Conservation (phyloP, 2,888 invertebrate species). For the Gandaritis pyraliata region DNA sequence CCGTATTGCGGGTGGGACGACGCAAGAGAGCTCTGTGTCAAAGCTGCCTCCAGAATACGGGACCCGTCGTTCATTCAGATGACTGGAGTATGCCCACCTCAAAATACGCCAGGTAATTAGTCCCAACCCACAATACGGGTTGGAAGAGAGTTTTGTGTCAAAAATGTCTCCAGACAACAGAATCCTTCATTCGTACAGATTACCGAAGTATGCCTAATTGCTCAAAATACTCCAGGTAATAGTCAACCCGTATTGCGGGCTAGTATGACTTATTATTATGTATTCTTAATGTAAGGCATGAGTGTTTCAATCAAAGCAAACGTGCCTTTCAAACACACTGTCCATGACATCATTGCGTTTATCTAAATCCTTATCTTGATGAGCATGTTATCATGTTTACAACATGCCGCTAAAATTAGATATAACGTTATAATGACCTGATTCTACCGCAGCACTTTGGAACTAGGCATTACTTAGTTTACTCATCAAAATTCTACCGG, state of each 20-base stretch:
- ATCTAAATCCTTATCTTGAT: slow-evolving; percentile 24
- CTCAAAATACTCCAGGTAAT: no score
- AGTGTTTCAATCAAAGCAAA: slow-evolving; percentile 17
- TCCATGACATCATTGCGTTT: slow-evolving; percentile 26
- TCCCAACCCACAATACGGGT: not conserved
- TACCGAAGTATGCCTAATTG: no score
- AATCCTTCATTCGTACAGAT: no score
- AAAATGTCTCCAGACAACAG: no score
- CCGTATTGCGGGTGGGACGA: slow-evolving; percentile 98
- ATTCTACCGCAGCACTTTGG: not conserved
- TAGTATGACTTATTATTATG: no score
- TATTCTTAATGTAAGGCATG: not conserved
- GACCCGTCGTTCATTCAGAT: slow-evolving; percentile 92
- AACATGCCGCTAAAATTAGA: slow-evolving; percentile 16
- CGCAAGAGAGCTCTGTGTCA: slow-evolving; percentile 88
- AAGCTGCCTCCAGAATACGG: slow-evolving; percentile 81
- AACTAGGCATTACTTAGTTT: no score
- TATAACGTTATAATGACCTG: slow-evolving; percentile 10
- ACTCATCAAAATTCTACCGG: no score
- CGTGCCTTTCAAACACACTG: slow-evolving; percentile 15
- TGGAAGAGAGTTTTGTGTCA: no score
- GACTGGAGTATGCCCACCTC: slow-evolving; percentile 84
- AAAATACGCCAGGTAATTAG: slow-evolving; percentile 49
- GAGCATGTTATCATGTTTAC: slow-evolving; percentile 10
- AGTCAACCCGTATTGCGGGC: no score